These are phyloP conservation scores for Nebria ingens DNA, from an alignment of 1,140 invertebrate genomes.

Conservation along the genomic window DNA sequence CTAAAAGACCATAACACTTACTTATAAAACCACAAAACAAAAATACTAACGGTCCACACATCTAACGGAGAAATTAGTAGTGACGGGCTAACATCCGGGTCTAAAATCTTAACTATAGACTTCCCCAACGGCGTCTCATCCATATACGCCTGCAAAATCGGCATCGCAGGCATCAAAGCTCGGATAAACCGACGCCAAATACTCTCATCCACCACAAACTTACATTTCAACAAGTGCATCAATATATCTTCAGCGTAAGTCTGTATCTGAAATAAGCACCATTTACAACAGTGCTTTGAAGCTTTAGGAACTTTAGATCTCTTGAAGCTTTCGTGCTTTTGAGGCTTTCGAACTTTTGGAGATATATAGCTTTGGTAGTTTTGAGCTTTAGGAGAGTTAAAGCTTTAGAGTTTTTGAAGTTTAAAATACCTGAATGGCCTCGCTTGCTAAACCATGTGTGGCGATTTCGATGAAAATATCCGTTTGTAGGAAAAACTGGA, in stretches of 20 bases:
- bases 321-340: too few relatives aligned
- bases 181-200: slow-evolving; percentile 47
- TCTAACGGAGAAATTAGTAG: slow-evolving; percentile 43
- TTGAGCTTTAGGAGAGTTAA: slow-evolving; percentile 2
- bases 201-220: slow-evolving; percentile 43
- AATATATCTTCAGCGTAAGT: slow-evolving; percentile 47
- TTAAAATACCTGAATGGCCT: slow-evolving; percentile 29
- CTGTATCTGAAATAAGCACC: slow-evolving; percentile 36
- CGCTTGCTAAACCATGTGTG: slow-evolving; percentile 43
- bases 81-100: slow-evolving; percentile 45
- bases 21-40: not conserved
- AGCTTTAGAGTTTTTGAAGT: slow-evolving; percentile 12
- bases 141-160: slow-evolving; percentile 39
- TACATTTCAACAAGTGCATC: slow-evolving; percentile 47
- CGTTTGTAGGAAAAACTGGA: slow-evolving; percentile 42
- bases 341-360: too few relatives aligned
- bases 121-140: slow-evolving; percentile 39
- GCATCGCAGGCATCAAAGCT: slow-evolving; percentile 42
- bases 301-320: too few relatives aligned
- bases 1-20: slow-evolving; percentile 19
- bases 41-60: slow-evolving; percentile 22
- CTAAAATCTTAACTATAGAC: slow-evolving; percentile 47
- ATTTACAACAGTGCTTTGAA: too few relatives aligned
- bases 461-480: slow-evolving; percentile 51
- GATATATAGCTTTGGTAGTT: too few relatives aligned